Base-by-base conservation (phyloP, 2,113 vertebrate genomes). In the Pleuronectes platessa region DNA sequence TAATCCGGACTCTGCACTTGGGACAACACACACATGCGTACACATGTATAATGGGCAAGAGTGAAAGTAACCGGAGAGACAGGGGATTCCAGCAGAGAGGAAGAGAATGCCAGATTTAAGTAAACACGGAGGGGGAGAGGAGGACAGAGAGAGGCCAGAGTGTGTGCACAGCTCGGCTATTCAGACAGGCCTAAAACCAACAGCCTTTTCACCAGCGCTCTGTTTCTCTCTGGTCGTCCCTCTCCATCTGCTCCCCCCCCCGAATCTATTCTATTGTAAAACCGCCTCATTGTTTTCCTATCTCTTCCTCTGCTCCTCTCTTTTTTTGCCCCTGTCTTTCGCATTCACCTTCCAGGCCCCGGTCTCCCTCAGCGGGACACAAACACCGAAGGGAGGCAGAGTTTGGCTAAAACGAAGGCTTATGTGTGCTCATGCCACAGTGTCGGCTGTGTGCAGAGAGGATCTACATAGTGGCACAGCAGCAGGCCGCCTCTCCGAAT, bases 41-140 rank as follows among this genome's bases (percentile, higher is more conserved):
- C 83, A 78, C 73, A 76, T 27, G 85, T 78, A 77, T 76, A 80
- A 83, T 82, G 66, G 78, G 68, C 69, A 63, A 64, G 78, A 86
- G 88, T 81, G 89, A 91, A 91, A 92, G 92, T 92, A 84, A 89
- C 24, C 74, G 13, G 78, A 83, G 86, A 87, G 89, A 89, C 87
- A 86, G 87, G 88, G 86, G 92, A 89, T 91, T 93, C 84, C 90
- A 90, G 79, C 85, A 88, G 87, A 90, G 91, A 92, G 88, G 89
- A 92, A 89, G 89, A 91, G 91, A 92, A 92, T 92, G 86, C 71
- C 86, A 82, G 85, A 79, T 75, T 89, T 91, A 91, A 90, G 88
- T 87, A 90, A 94, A 93, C 91, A 94, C 18, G 49, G 83, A 84
- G 85, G 79, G 86, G 87, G 80, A 78, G 82, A 78, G 65, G 79